A percentile compares a stretch with the other conserved stretches of the same genome.
Evolutionary conservation across 2,113 vertebrate genomes (phyloP).

Genomic region (Phoenicopterus ruber): DNA sequence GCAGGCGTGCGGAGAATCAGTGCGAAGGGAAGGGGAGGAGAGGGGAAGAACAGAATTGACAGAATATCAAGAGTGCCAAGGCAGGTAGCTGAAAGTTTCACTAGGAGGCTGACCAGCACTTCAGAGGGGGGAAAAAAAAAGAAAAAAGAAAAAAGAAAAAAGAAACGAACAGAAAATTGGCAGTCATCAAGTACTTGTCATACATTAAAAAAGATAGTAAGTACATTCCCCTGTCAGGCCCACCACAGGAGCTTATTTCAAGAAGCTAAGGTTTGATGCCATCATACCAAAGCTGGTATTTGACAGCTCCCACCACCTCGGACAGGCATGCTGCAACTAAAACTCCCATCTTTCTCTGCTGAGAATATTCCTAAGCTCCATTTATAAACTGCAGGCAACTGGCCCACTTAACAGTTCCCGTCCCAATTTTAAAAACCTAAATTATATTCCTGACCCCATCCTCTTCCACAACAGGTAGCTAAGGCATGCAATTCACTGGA

Average conservation of each 20-base stretch:
- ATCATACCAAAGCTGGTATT: constrained; percentile 1
- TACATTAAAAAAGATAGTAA: neutral
- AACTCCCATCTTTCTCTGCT: neutral
- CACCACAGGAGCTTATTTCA: constrained; percentile 27
- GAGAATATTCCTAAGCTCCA: neutral
- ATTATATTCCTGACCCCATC: neutral
- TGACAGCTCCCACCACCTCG: constrained; percentile 40
- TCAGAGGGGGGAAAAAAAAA: neutral
- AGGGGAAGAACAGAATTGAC: neutral
- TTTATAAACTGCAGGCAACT: constrained; percentile 13
- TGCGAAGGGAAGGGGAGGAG: neutral
- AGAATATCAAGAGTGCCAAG: neutral
- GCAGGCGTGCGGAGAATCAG: neutral
- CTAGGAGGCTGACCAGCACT: neutral
- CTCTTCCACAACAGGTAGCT: neutral
- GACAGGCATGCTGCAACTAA: neutral
- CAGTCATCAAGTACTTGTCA: constrained; percentile 20
- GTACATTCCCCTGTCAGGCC: neutral
- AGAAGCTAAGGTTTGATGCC: constrained; percentile 32
- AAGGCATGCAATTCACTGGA: neutral
- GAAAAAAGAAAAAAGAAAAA: neutral
- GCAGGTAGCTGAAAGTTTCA: neutral
- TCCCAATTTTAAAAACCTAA: neutral
- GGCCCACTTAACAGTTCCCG: neutral
- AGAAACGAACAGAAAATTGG: neutral